Evolutionary conservation across 2,113 vertebrate species (phyloP).

Genomic region (Daboia siamensis): DNA sequence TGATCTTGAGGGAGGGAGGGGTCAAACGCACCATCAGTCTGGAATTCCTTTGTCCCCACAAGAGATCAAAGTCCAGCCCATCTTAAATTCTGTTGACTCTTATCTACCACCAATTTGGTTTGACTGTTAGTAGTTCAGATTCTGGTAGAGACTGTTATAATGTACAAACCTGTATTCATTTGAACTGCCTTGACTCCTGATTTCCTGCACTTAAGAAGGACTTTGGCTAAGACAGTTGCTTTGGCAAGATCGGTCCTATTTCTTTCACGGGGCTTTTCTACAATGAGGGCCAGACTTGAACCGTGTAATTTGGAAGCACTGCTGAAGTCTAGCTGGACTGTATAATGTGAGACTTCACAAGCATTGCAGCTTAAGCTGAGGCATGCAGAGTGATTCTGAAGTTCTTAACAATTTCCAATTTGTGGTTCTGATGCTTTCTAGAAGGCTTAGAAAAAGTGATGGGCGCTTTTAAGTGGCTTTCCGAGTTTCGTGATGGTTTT

Average conservation of each 20-base stretch:
- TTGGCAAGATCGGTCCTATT: background rate
- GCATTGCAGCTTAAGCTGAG: slow-evolving; percentile 7
- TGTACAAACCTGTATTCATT: background rate
- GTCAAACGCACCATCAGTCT: background rate
- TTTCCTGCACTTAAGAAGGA: background rate
- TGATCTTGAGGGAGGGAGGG: background rate
- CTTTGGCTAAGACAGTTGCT: background rate
- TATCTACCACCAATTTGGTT: background rate
- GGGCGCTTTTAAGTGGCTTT: slow-evolving; percentile 24
- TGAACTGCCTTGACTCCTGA: background rate
- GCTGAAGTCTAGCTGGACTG: slow-evolving; percentile 5
- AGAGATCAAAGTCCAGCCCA: background rate
- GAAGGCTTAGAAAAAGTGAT: slow-evolving; percentile 9
- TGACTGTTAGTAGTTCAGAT: background rate
- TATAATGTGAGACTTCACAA: background rate
- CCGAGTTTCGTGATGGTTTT: background rate
- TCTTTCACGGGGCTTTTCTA: background rate
- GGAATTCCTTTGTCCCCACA: background rate
- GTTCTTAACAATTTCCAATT: slow-evolving; percentile 35
- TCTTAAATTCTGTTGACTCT: background rate
- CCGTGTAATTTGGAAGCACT: slow-evolving; percentile 21
- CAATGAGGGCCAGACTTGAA: background rate
- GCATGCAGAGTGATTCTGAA: background rate
- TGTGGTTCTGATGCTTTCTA: slow-evolving; percentile 35
- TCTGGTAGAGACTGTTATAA: background rate